Evolutionary conservation across 37 sponge, comb jelly and placozoan species (phyloP), one percentile per base, ranked within the genome.

Genomic region (Amphimedon queenslandica): DNA sequence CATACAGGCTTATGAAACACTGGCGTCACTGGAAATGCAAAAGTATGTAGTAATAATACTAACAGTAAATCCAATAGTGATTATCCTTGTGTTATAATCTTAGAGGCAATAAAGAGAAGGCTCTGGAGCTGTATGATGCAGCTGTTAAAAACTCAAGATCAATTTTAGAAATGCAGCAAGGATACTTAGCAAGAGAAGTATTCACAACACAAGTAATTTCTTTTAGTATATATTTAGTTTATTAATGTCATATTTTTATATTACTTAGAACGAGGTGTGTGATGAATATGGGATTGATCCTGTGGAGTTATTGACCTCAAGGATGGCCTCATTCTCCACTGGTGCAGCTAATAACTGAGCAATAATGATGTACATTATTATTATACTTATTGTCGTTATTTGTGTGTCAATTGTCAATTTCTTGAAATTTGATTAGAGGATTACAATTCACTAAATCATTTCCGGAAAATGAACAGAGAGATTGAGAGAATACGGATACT

Each of bases 21-120:
- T 83, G 37, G 89, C 89, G 5, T 75, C 89, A 5, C 24, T 88
- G n/a, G 89, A 88, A 55, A 74, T 88, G 75, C 89, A 88, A 63
- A 83, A 67, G 89, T 88, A 56, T 58, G 76, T 69, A 47, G 0
- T 66, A n/a, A 13, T 35, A 32, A 43, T 47, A 18, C 8, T 47
- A 47, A 47, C n/a, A n/a, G n/a, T n/a, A n/a, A n/a, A n/a, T n/a
- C n/a, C n/a, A n/a, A n/a, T n/a, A n/a, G n/a, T n/a, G n/a, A n/a
- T n/a, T n/a, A n/a, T n/a, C n/a, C n/a, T n/a, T n/a, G n/a, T n/a
- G n/a, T n/a, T n/a, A n/a, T n/a, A n/a, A 29, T 40, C 28, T 25
- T 42, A 82, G 88, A 40, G 70, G 74, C 38, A 78, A 88, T 53
- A 28, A 61, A 16, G 76, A 57, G 5, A 37, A 55, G 42, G 89